phyloP scores from a whole-genome alignment of 2,113 vertebrate species.

The Argyrosomus japonicus region DNA sequence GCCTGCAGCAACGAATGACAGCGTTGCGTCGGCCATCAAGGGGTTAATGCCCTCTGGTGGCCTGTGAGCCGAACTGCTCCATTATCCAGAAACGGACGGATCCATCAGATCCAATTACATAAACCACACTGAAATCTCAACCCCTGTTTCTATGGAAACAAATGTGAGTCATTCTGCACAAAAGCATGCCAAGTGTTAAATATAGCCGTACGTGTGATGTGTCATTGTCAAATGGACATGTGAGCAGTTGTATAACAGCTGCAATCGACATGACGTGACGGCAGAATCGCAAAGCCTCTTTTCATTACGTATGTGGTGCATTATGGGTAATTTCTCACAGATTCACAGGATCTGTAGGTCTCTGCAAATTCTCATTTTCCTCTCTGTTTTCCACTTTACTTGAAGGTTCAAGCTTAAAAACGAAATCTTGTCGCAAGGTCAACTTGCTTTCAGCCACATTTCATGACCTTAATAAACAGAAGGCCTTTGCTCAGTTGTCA shows the following conservation, averaged over 20 bases:
- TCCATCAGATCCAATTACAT: slow-evolving; percentile 68
- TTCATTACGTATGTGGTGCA: slow-evolving; percentile 8
- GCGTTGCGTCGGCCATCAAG: background rate
- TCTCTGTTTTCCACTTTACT: background rate
- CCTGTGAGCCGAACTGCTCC: slow-evolving; percentile 44
- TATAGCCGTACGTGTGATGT: slow-evolving; percentile 67
- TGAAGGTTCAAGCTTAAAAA: background rate
- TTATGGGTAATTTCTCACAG: slow-evolving; percentile 2
- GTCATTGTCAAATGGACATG: slow-evolving; percentile 63
- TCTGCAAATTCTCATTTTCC: background rate
- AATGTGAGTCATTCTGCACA: slow-evolving; percentile 62
- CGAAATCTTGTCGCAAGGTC: background rate
- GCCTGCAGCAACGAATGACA: background rate
- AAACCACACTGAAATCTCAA: slow-evolving; percentile 58
- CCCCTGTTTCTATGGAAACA: slow-evolving; percentile 74
- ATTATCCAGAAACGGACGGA: slow-evolving; percentile 62
- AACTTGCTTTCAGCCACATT: background rate
- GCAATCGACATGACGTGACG: slow-evolving; percentile 38
- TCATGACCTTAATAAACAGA: background rate
- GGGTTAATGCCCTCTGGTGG: slow-evolving; percentile 69
- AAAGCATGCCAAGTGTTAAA: slow-evolving; percentile 69
- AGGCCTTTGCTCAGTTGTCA: background rate
- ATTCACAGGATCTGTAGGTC: background rate
- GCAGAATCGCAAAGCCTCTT: background rate
- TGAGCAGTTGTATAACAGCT: slow-evolving; percentile 64